Evolutionary conservation across 2,888 invertebrate genomes (phyloP).

Genomic region (Heliconius erato): DNA sequence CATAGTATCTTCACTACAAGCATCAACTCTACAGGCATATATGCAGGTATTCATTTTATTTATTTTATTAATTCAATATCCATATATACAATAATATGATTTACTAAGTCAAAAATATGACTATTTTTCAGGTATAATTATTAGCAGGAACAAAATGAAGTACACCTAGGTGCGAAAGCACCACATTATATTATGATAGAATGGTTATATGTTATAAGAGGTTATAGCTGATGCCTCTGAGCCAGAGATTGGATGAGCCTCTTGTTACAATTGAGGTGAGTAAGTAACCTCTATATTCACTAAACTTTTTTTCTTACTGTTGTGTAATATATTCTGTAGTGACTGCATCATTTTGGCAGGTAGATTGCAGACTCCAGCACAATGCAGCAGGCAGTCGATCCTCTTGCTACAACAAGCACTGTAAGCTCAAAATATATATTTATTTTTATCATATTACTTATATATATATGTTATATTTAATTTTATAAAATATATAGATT

Average conservation of each 20-base stretch:
- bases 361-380: slow-evolving; percentile 86
- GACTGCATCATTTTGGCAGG: slow-evolving; percentile 79
- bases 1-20: slow-evolving; percentile 28
- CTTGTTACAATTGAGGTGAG: slow-evolving; percentile 86
- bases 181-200: slow-evolving; percentile 82
- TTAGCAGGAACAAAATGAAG: slow-evolving; percentile 73
- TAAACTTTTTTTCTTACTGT: slow-evolving; percentile 14
- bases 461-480: background rate
- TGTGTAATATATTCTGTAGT: slow-evolving; percentile 64
- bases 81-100: background rate
- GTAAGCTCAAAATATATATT: slow-evolving; percentile 61
- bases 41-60: slow-evolving; percentile 9
- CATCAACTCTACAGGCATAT: slow-evolving; percentile 53
- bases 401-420: slow-evolving; percentile 84
- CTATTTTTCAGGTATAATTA: slow-evolving; percentile 74
- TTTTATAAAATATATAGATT: background rate
- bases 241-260: slow-evolving; percentile 85
- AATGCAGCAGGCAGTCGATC: slow-evolving; percentile 86
- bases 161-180: slow-evolving; percentile 79
- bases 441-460: background rate
- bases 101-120: slow-evolving; percentile 48
- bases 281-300: slow-evolving; percentile 36
- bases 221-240: slow-evolving; percentile 86
- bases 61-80: background rate
- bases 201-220: slow-evolving; percentile 81